These are phyloP conservation scores for Aproaerema taeniolella DNA, from an alignment of 2,888 invertebrate species.

Conservation along the genomic window DNA sequence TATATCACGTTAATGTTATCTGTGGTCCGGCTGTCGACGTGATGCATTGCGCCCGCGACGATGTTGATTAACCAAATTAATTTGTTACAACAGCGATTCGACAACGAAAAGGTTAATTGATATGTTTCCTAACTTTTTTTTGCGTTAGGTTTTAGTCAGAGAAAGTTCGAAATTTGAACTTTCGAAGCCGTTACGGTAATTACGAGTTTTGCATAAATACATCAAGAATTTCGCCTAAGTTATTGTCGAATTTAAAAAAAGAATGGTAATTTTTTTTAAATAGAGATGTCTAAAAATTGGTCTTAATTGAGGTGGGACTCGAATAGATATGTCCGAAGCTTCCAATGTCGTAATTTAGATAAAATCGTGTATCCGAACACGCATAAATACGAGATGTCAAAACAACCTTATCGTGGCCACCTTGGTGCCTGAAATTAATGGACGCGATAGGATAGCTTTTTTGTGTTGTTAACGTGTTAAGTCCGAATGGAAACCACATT, in stretches of 20 bases:
- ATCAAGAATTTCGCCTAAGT: too few species aligned
- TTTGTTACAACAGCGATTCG: conserved; percentile 54
- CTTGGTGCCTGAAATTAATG: conserved; percentile 64
- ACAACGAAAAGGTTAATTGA: conserved; percentile 39
- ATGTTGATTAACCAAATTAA: conserved; percentile 71
- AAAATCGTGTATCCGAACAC: conserved; percentile 54
- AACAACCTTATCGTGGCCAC: conserved; percentile 68
- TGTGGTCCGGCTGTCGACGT: conserved; percentile 50
- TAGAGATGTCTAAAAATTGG: conserved; percentile 23
- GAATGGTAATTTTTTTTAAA: too few species aligned
- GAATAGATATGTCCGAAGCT: conserved; percentile 56
- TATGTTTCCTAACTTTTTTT: conserved; percentile 31
- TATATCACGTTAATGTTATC: conserved; percentile 72
- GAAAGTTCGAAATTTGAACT: too few species aligned
- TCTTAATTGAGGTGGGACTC: conserved; percentile 49
- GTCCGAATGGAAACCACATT: conserved; percentile 11
- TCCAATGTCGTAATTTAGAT: conserved; percentile 71
- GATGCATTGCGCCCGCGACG: conserved; percentile 63
- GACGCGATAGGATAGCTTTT: conserved; percentile 42
- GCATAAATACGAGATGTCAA: conserved; percentile 64
- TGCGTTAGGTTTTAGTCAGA: background rate
- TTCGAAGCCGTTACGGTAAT: too few species aligned
- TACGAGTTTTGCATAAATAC: too few species aligned
- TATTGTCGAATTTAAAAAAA: too few species aligned
- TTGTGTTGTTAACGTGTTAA: conserved; percentile 28